phyloP scores from a whole-genome alignment of 1,140 invertebrate species.

The Pseudomyrmex concolor region DNA sequence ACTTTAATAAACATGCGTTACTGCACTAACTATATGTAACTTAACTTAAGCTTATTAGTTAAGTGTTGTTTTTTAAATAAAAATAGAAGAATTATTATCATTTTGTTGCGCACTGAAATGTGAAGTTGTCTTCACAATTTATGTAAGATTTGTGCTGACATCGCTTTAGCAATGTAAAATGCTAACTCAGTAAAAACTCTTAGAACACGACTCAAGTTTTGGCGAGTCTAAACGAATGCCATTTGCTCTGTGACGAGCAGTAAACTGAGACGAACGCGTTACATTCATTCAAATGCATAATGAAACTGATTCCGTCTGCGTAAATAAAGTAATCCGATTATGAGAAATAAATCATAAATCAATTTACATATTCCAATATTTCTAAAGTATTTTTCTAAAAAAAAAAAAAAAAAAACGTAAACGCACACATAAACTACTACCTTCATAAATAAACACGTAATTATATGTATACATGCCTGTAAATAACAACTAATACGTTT shows the following conservation, averaged over 20 bases:
- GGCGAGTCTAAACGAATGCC: conserved; percentile 47
- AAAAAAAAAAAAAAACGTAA: too few species aligned
- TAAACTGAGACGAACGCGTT: conserved; percentile 59
- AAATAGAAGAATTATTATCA: background rate
- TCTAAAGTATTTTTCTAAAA: conserved; percentile 35
- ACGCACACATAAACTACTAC: background rate
- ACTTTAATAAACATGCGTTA: background rate
- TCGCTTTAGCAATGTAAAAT: conserved; percentile 7
- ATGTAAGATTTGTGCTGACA: conserved; percentile 31
- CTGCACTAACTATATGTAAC: background rate
- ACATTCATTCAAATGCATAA: conserved; percentile 18
- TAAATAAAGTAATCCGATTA: conserved; percentile 10
- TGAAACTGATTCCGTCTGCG: conserved; percentile 41
- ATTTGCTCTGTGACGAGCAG: conserved; percentile 14
- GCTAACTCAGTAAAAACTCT: conserved; percentile 50
- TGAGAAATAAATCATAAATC: conserved; percentile 18
- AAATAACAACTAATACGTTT: background rate
- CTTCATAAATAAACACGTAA: background rate
- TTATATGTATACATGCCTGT: too few species aligned
- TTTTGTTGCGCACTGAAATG: background rate
- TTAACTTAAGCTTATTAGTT: too few species aligned
- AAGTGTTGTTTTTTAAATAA: too few species aligned
- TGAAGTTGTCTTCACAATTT: background rate
- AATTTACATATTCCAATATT: conserved; percentile 33
- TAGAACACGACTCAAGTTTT: conserved; percentile 62